Evolutionary conservation across 2,888 invertebrate genomes (phyloP).

Genomic region (Nymphalis urticae): DNA sequence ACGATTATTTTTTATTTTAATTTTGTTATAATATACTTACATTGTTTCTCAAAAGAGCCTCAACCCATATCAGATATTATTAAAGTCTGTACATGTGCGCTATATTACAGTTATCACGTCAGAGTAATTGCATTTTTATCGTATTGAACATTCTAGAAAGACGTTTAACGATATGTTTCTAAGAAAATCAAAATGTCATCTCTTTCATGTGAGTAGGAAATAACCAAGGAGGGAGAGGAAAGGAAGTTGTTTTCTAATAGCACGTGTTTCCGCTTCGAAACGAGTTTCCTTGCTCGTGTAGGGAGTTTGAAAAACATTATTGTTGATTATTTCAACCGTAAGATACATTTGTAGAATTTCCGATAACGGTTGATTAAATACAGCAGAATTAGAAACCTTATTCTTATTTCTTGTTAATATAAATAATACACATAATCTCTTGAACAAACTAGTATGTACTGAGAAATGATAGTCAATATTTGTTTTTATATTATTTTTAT

Average conservation of each 20-base stretch:
- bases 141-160: conserved; percentile 1
- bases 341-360: neutral
- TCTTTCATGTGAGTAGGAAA: conserved; percentile 2
- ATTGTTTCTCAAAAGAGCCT: no score
- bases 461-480: no score
- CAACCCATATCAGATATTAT: neutral
- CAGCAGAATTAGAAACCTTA: no score
- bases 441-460: no score
- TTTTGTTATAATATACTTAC: no score
- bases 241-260: conserved; percentile 27
- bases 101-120: neutral
- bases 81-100: neutral
- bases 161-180: neutral
- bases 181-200: neutral
- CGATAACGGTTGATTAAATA: neutral
- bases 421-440: no score
- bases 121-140: neutral
- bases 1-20: no score
- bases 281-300: conserved; percentile 15
- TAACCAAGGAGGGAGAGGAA: neutral
- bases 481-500: no score
- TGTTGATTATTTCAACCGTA: neutral
- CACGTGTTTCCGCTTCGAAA: conserved; percentile 22
- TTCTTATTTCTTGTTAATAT: no score
- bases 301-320: neutral